Evolutionary conservation across 1,140 invertebrate species (phyloP), one percentile per base, ranked within the genome.

Genomic region (Paralvinella palmiformis): DNA sequence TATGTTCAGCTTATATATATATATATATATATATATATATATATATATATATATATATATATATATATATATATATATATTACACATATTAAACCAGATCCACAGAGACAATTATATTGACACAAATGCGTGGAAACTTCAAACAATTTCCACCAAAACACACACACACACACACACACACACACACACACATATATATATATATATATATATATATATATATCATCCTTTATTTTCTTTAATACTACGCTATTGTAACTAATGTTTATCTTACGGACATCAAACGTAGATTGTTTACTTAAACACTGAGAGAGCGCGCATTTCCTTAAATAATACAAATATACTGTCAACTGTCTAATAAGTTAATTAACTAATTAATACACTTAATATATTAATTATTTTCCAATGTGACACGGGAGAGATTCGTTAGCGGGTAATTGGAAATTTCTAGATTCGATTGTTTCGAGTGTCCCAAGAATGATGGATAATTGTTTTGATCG

Each of bases 181-280:
- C 44, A 48, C 44, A 48, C 44, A 10, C 44, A 48, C 44, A 48
- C 44, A 48, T 24, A n/a, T n/a, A n/a, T n/a, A n/a, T n/a, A n/a
- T n/a, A n/a, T n/a, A n/a, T n/a, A n/a, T 4, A 29, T 13, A 27
- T 27, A 52, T 10, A 20, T 15, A 52, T 2, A 27, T 27, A 52
- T 13, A 3, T 3, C 31, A 52, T 22, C 2, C 24, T 27, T 17
- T 52, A 22, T 52, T 20, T n/a, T 27, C 31, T 52, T 10, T n/a
- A 0, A 22, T 17, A 20, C 20, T 52, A 22, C 0, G 5, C 20
- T 52, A 29, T 10, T 1, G 15, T 27, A 17, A 52, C n/a, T 20
- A 29, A 52, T 29, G 31, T 27, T 3, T 22, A 22, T 7, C 7
- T 52, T n/a, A 22, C 20, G 0, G 6, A 1, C 27, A 15, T 15